Conservation (phyloP, 2,113 vertebrate species). For the Herpailurus yagouaroundi region DNA sequence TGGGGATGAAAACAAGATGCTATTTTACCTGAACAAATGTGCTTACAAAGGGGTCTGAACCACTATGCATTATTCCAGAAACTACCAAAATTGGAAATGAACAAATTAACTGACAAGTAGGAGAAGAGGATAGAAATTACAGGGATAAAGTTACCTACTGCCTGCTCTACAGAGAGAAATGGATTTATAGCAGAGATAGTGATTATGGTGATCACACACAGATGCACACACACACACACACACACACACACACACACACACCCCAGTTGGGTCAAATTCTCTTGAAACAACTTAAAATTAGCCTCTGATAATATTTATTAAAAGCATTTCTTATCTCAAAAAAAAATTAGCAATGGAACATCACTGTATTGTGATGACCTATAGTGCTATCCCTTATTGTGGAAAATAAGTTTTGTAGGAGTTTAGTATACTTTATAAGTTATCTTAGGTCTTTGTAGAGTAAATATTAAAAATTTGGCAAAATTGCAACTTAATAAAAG, state of each 20-base stretch:
- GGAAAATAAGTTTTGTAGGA: slow-evolving; percentile 62
- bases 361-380: not conserved
- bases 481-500: not conserved
- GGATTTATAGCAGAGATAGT: not conserved
- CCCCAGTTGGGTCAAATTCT: not conserved
- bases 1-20: slow-evolving; percentile 70
- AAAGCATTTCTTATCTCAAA: not conserved
- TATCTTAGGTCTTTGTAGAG: not conserved
- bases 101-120: slow-evolving; percentile 69
- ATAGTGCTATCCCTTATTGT: not conserved
- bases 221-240: not conserved
- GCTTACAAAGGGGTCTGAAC: slow-evolving; percentile 62
- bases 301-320: slow-evolving; percentile 57
- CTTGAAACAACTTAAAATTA: slow-evolving; percentile 63
- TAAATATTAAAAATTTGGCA: slow-evolving; percentile 18
- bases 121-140: not conserved
- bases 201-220: not conserved
- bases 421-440: slow-evolving; percentile 1
- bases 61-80: slow-evolving; percentile 65
- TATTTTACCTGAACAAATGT: slow-evolving; percentile 75
- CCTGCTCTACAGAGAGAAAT: not conserved
- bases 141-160: not conserved
- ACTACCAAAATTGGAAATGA: slow-evolving; percentile 69
- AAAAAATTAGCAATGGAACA: slow-evolving; percentile 19
- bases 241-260: not conserved